Percentiles rank a stretch among this genome's conserved stretches.
Evolutionary conservation across 1,140 invertebrate species (phyloP).

Genomic region (Achroia grisella): DNA sequence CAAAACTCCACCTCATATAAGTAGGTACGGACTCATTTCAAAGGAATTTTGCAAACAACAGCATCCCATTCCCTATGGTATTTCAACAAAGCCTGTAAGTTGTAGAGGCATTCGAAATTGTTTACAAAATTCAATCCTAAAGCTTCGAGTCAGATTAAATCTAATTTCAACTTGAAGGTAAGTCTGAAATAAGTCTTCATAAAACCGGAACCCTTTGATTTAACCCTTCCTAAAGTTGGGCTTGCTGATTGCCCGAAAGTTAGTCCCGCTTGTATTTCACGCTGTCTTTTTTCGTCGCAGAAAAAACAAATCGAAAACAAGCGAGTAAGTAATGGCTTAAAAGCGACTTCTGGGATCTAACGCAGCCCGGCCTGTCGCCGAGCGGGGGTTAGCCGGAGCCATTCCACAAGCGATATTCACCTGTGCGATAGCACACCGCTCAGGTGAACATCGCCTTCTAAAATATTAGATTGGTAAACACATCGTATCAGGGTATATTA

Average conservation of each 20-base stretch:
- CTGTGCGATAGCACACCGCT: slow-evolving; percentile 9
- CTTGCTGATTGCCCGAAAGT: slow-evolving; percentile 70
- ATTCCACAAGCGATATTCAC: slow-evolving; percentile 1
- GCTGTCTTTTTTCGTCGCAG: slow-evolving; percentile 49
- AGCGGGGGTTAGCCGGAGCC: slow-evolving; percentile 4
- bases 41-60: slow-evolving; percentile 65
- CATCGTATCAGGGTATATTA: too few species aligned
- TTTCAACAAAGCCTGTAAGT: slow-evolving; percentile 69
- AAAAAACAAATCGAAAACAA: slow-evolving; percentile 69
- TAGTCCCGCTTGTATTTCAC: slow-evolving; percentile 55
- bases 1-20: slow-evolving; percentile 54
- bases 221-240: slow-evolving; percentile 65
- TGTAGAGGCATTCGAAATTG: slow-evolving; percentile 71
- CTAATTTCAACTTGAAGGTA: slow-evolving; percentile 73
- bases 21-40: slow-evolving; percentile 63
- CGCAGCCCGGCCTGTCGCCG: slow-evolving; percentile 7
- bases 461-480: too few species aligned
- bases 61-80: slow-evolving; percentile 63
- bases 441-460: slow-evolving; percentile 2
- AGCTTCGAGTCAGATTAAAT: slow-evolving; percentile 72
- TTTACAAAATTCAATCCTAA: slow-evolving; percentile 74
- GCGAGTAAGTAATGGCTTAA: slow-evolving; percentile 62
- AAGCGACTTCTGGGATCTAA: slow-evolving; percentile 46
- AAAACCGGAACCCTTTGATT: slow-evolving; percentile 72
- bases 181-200: slow-evolving; percentile 73